Conservation (phyloP, 2,113 vertebrate genomes). For the Trichechus manatus region DNA sequence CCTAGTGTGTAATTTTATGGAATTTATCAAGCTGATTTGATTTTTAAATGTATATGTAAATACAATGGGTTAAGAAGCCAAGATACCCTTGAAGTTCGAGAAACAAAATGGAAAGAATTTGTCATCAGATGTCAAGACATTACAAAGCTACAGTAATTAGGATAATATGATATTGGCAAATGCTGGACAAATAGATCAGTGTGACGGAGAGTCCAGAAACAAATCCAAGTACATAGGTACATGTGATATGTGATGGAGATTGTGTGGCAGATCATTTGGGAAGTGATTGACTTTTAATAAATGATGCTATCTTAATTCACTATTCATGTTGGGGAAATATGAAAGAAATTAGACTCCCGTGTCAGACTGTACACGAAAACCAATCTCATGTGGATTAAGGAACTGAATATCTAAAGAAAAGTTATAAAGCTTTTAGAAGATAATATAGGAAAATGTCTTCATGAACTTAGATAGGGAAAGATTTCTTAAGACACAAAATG, state of each 20-base stretch:
- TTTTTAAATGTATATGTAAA: slow-evolving; percentile 41
- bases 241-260: background rate
- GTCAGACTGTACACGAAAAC: background rate
- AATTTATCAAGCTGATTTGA: slow-evolving; percentile 15
- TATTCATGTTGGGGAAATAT: background rate
- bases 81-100: background rate
- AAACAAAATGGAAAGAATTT: slow-evolving; percentile 32
- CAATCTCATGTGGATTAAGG: background rate
- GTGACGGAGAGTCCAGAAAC: background rate
- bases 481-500: slow-evolving; percentile 46
- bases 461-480: slow-evolving; percentile 19
- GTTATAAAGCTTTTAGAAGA: background rate
- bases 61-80: background rate
- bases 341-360: background rate
- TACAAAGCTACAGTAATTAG: background rate
- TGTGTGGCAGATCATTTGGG: background rate
- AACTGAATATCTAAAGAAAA: slow-evolving; percentile 39
- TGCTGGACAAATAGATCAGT: background rate
- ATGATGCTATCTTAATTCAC: background rate
- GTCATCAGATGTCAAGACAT: background rate
- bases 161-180: background rate
- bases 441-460: slow-evolving; percentile 8
- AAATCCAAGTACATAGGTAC: background rate
- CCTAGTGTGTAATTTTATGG: background rate
- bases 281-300: slow-evolving; percentile 33